Evolutionary conservation across 2,113 vertebrate species (phyloP), one percentile per base, ranked within the genome.

Genomic region (Suricata suricatta): DNA sequence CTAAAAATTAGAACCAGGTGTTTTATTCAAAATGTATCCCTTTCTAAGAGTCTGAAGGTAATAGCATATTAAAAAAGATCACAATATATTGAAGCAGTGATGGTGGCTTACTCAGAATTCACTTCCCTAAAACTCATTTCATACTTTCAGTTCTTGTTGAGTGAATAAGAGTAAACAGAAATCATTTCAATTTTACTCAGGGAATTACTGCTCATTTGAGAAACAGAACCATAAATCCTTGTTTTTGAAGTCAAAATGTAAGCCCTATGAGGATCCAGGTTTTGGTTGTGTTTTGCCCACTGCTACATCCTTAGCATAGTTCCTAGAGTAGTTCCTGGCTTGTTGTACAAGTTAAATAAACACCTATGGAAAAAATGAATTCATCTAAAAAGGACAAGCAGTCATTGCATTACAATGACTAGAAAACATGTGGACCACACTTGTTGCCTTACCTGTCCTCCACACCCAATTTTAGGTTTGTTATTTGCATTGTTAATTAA

Each of bases 131-230:
- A 88, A 72, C 21, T 88, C 35, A 50, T 82, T 82, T 97, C 54
- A 82, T 81, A 89, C 19, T 82, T 93, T 84, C 25, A 85, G 38
- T n/a, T 95, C 72, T 86, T 96, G 71, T 66, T 64, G 16, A 50
- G 47, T 92, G 38, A 95, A 87, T 76, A 92, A 87, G 0, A 95
- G 15, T 12, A 95, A 95, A 90, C 25, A 97, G 86, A 92, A 96
- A 93, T 69, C 2, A 90, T 60, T 63, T 14, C 15, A 87, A 44
- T 50, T 57, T 66, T 38, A 0, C 0, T 1, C 33, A 47, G 47
- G 0, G 27, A 95, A 68, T 50, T 41, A 12, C 21, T 4, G 47
- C 25, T 90, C 23, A 41, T 79, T 84, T 88, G 74, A 96, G 52
- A 63, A 96, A 81, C 9, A 88, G 63, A 94, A 93, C 10, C 10